Conservation (phyloP, 2,113 vertebrate species). For the Dipodomys stephensi region DNA sequence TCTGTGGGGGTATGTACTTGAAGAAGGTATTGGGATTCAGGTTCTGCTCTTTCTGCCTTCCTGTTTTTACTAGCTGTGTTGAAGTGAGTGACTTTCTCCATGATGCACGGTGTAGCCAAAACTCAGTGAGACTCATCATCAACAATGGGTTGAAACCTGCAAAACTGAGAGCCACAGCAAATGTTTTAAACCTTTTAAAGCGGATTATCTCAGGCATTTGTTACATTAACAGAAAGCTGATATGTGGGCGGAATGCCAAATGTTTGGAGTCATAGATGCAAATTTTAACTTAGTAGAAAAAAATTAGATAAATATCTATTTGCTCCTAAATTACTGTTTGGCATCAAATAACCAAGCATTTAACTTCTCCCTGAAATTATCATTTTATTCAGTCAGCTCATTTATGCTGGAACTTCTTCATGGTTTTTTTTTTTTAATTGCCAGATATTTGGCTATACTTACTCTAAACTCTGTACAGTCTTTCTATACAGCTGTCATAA, state of each 20-base stretch:
- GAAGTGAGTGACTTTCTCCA: not conserved
- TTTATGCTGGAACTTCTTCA: not conserved
- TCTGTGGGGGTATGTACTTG: not conserved
- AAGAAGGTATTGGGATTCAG: not conserved
- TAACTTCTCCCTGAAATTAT: conserved; percentile 39
- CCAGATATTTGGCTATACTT: conserved; percentile 20
- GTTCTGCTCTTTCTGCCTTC: not conserved
- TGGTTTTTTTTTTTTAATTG: not conserved
- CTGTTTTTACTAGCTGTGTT: not conserved
- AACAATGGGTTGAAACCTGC: not conserved
- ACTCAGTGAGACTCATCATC: not conserved
- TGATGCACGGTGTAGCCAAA: not conserved
- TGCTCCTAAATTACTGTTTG: conserved; percentile 35
- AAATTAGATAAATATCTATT: not conserved
- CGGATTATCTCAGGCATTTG: not conserved
- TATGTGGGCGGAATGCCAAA: conserved; percentile 6
- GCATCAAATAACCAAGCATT: conserved; percentile 36
- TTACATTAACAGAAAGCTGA: not conserved
- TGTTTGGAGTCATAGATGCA: not conserved
- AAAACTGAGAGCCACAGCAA: not conserved
- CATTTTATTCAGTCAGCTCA: not conserved
- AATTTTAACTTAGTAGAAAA: conserved; percentile 41
- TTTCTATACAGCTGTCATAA: not conserved
- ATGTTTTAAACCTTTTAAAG: not conserved
- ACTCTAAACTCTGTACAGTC: not conserved